Evolutionary conservation across 2,888 invertebrate species (phyloP).

Genomic region (Xestia c-nigrum): DNA sequence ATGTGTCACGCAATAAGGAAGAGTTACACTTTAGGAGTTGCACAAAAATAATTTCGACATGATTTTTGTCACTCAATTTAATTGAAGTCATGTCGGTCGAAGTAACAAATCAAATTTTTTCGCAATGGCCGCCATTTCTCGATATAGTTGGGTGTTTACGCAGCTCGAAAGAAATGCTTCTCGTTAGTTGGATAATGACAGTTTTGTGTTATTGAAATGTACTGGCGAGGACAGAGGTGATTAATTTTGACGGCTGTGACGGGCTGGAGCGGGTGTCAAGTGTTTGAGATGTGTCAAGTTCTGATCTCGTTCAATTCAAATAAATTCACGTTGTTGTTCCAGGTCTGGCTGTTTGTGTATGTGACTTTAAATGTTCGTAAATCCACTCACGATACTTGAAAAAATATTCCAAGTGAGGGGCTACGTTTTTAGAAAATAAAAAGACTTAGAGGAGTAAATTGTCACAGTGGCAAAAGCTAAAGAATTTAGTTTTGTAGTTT

Average conservation of each 20-base stretch:
- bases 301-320: background rate
- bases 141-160: constrained; percentile 78
- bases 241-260: constrained; percentile 54
- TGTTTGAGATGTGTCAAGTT: background rate
- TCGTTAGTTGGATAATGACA: constrained; percentile 87
- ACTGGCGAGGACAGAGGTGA: constrained; percentile 74
- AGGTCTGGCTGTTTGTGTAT: background rate
- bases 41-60: constrained; percentile 65
- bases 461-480: background rate
- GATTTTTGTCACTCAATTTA: constrained; percentile 88
- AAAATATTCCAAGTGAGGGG: no score
- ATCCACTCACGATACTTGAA: no score
- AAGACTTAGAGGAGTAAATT: background rate
- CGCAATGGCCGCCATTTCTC: constrained; percentile 78
- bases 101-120: constrained; percentile 89
- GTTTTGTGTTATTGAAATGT: constrained; percentile 83
- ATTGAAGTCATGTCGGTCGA: constrained; percentile 81
- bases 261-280: constrained; percentile 3
- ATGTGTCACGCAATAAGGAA: constrained; percentile 58
- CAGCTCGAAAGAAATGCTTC: constrained; percentile 82
- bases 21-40: constrained; percentile 44
- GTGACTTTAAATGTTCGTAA: background rate
- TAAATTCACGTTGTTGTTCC: background rate
- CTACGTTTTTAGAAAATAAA: background rate
- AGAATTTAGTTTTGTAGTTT: background rate